A percentile compares a stretch with the other conserved stretches of the same genome.
phyloP scores from a whole-genome alignment of 2,113 vertebrate genomes.

The Polypterus bichir region DNA sequence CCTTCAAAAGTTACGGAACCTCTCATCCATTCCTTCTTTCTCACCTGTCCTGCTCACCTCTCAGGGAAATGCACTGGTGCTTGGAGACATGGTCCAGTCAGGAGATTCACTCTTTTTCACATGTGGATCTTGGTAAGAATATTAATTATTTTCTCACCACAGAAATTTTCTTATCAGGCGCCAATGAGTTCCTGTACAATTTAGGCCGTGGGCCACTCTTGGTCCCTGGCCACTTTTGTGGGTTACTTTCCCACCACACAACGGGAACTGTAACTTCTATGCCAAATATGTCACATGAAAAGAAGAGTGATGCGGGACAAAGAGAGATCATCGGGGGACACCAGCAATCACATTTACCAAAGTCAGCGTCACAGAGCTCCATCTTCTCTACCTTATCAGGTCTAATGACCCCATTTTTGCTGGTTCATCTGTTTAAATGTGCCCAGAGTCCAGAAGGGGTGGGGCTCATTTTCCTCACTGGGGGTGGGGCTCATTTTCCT shows the following conservation, averaged over 20 bases:
- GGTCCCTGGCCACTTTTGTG: not conserved
- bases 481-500: too few relatives aligned
- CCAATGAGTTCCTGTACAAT: not conserved
- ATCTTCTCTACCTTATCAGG: not conserved
- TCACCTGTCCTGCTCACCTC: slow-evolving; percentile 20
- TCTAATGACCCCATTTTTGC: too few relatives aligned
- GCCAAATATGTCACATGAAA: too few relatives aligned
- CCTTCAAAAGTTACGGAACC: slow-evolving; percentile 37
- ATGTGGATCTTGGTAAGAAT: slow-evolving; percentile 63
- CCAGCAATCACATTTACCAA: not conserved
- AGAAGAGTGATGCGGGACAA: not conserved
- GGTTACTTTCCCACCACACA: too few relatives aligned
- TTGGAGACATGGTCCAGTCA: slow-evolving; percentile 50
- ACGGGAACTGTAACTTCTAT: too few relatives aligned
- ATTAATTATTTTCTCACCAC: too few relatives aligned
- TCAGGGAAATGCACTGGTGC: slow-evolving; percentile 22
- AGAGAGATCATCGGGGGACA: too few relatives aligned
- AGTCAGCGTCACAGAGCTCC: not conserved
- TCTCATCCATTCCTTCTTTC: slow-evolving; percentile 13
- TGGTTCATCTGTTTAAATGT: too few relatives aligned
- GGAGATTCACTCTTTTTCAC: slow-evolving; percentile 41
- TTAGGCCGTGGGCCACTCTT: too few relatives aligned
- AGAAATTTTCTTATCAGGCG: too few relatives aligned
- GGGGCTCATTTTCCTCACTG: too few relatives aligned
- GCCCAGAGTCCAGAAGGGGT: too few relatives aligned